Evolutionary conservation across 1,140 invertebrate species (phyloP).

Genomic region (Caenorhabditis tropicalis): DNA sequence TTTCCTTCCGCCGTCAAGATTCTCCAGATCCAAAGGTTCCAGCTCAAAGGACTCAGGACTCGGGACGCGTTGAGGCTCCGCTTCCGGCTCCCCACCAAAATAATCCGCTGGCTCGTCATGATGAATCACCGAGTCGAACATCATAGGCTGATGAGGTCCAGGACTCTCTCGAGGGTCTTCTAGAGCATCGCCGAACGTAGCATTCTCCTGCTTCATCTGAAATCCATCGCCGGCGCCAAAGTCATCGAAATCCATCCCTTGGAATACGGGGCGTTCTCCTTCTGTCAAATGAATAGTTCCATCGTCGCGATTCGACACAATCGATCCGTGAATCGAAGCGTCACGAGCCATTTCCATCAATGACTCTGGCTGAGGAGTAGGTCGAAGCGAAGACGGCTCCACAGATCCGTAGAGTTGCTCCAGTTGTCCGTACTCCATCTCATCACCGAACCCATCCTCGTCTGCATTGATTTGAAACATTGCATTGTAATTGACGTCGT

Average conservation of each 20-base stretch:
- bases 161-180: background rate
- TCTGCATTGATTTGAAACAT: background rate
- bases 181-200: background rate
- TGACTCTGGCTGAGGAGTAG: background rate
- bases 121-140: background rate
- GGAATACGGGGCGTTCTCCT: background rate
- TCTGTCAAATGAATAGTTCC: background rate
- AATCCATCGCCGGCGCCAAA: background rate
- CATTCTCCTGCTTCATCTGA: background rate
- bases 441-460: background rate
- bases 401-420: background rate
- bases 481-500: constrained; percentile 77
- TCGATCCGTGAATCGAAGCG: no score
- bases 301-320: background rate
- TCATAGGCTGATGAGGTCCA: background rate
- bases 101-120: background rate
- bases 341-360: background rate
- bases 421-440: background rate
- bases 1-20: background rate
- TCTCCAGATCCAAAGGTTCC: constrained; percentile 26
- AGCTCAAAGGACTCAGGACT: constrained; percentile 35
- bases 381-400: background rate
- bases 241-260: background rate
- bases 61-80: background rate
- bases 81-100: background rate